Evolutionary conservation across 2,888 invertebrate species (phyloP).

Genomic region (Ernsta delagoae): DNA sequence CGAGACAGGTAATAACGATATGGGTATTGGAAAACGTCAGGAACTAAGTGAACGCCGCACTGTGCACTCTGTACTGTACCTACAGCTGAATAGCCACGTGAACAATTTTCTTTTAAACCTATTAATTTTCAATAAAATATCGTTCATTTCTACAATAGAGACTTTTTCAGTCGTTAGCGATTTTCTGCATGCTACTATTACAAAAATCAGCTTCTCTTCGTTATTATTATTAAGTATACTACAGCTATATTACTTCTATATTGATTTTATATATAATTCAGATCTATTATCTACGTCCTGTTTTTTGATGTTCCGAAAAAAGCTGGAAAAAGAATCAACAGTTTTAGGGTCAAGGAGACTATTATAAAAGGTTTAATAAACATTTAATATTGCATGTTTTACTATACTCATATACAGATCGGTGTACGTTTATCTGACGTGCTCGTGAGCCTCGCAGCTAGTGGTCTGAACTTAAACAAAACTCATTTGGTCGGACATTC

Average conservation of each 20-base stretch:
- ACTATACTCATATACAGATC: slow-evolving; percentile 50
- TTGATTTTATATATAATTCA: too few species aligned
- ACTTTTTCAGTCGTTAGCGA: neutral
- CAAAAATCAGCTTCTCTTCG: too few species aligned
- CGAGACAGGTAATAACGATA: slow-evolving; percentile 57
- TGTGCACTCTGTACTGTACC: neutral
- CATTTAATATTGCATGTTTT: too few species aligned
- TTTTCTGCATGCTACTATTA: too few species aligned
- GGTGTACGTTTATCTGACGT: slow-evolving; percentile 60
- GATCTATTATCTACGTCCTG: too few species aligned
- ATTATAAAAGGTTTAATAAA: too few species aligned
- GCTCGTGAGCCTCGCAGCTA: slow-evolving; percentile 55
- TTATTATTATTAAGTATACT: too few species aligned
- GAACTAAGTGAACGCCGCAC: slow-evolving; percentile 10
- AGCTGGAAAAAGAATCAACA: too few species aligned
- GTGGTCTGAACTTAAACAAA: slow-evolving; percentile 64
- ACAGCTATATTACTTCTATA: too few species aligned
- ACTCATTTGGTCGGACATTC: slow-evolving; percentile 73
- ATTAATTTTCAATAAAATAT: neutral
- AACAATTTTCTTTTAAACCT: neutral
- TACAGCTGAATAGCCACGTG: neutral
- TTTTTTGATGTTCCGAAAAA: too few species aligned
- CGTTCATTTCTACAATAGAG: neutral
- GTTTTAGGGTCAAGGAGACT: too few species aligned
- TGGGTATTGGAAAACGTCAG: slow-evolving; percentile 20